phyloP scores from a whole-genome alignment of 2,797 vertebrate species.

The Leptatherina wallacei region DNA sequence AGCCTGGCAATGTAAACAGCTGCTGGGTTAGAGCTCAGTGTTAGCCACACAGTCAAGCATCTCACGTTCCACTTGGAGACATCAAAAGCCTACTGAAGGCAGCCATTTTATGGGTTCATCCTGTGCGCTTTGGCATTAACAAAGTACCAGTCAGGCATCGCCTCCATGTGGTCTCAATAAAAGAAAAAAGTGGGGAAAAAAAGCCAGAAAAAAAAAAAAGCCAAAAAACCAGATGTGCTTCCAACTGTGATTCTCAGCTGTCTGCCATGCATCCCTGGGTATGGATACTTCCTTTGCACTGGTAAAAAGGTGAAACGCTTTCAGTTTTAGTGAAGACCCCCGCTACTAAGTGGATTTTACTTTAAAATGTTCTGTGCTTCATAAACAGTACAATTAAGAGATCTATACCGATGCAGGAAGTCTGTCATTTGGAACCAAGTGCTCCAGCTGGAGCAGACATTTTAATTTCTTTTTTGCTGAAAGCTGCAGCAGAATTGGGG shows the following conservation, averaged over 20 bases:
- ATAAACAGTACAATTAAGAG: conserved; percentile 6
- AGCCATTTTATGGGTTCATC: conserved; percentile 72
- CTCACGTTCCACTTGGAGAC: conserved; percentile 70
- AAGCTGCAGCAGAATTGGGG: conserved; percentile 24
- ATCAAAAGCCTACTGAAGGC: conserved; percentile 66
- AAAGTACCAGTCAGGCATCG: conserved; percentile 63
- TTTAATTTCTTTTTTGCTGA: conserved; percentile 36
- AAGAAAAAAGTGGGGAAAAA: conserved; percentile 15
- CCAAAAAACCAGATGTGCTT: conserved; percentile 68
- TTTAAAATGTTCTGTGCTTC: neutral
- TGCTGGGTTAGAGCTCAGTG: conserved; percentile 61
- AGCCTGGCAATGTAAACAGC: conserved; percentile 65
- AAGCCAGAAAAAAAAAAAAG: conserved; percentile 1
- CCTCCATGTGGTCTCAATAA: conserved; percentile 74
- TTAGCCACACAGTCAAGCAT: conserved; percentile 75
- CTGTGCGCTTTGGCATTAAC: conserved; percentile 72
- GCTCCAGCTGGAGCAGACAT: conserved; percentile 17
- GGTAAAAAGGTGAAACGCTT: conserved; percentile 16
- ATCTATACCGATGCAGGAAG: conserved; percentile 3
- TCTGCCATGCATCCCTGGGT: conserved; percentile 64
- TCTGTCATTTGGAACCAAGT: neutral
- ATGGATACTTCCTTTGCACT: conserved; percentile 49
- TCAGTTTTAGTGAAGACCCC: neutral
- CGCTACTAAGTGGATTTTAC: neutral
- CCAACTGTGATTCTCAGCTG: conserved; percentile 59